Evolutionary conservation across 2,888 invertebrate species (phyloP).

Genomic region (Tetragnatha montana): DNA sequence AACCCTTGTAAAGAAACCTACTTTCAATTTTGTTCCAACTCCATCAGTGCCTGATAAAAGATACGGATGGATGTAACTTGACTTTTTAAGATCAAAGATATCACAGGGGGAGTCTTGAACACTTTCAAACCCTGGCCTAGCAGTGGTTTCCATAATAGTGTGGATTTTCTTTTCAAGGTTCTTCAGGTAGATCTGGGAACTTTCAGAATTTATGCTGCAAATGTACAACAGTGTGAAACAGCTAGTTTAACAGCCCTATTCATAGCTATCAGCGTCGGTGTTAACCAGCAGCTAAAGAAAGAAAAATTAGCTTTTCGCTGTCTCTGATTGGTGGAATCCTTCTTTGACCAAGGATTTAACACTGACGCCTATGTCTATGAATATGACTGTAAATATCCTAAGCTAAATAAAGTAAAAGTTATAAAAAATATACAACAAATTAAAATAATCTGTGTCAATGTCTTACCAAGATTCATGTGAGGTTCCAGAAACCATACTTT

Average conservation of each 20-base stretch:
- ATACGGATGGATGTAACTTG: conserved; percentile 87
- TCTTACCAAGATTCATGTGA: conserved; percentile 17
- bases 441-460: background rate
- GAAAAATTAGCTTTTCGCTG: too few species aligned
- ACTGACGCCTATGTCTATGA: too few species aligned
- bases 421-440: background rate
- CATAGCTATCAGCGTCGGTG: too few species aligned
- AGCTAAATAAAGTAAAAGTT: background rate
- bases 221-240: background rate
- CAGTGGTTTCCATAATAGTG: conserved; percentile 27
- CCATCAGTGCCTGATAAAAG: conserved; percentile 97
- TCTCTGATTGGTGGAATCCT: too few species aligned
- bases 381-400: too few species aligned
- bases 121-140: conserved; percentile 17
- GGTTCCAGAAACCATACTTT: conserved; percentile 83
- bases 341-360: too few species aligned
- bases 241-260: too few species aligned
- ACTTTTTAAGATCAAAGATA: conserved; percentile 86
- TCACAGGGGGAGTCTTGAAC: conserved; percentile 79
- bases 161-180: conserved; percentile 3
- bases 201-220: background rate
- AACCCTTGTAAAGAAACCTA: conserved; percentile 74
- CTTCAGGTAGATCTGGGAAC: background rate
- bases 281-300: too few species aligned
- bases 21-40: conserved; percentile 97